A percentile compares a stretch with the other conserved stretches of the same genome.
phyloP scores from a whole-genome alignment of 35 echinoderm and acorn worm species.

The Amphiura filiformis region DNA sequence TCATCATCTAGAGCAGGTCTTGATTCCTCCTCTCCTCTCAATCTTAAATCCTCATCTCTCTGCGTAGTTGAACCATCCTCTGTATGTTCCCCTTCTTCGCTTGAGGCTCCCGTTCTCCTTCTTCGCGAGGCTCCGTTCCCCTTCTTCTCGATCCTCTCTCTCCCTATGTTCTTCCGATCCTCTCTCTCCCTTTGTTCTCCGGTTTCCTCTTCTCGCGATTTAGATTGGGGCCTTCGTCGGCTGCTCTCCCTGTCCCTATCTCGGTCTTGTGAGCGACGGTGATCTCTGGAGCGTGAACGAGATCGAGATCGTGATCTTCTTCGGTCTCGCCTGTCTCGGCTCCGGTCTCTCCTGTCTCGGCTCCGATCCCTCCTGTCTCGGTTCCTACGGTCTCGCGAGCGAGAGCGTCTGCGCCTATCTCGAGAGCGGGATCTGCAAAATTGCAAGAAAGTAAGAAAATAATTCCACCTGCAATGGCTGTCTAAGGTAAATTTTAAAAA shows the following conservation, averaged over 20 bases:
- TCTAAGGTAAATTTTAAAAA: neutral
- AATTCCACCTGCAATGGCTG: conserved; percentile 14
- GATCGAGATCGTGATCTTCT: conserved; percentile 53
- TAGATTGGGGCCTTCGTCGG: conserved; percentile 34
- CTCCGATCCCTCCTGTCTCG: conserved; percentile 20
- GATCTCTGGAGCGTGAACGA: too few relatives aligned
- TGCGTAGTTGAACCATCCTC: neutral
- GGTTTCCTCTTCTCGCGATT: conserved; percentile 19
- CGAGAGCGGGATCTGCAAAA: conserved; percentile 32
- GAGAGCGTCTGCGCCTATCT: conserved; percentile 21
- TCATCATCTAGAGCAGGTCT: neutral
- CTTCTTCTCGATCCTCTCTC: neutral
- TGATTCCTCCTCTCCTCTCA: too few relatives aligned
- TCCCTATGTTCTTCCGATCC: neutral
- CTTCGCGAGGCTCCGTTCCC: too few relatives aligned
- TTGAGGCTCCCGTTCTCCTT: too few relatives aligned
- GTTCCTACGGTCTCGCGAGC: neutral
- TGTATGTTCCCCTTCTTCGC: neutral
- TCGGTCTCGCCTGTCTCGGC: conserved; percentile 16
- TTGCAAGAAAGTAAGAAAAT: too few relatives aligned
- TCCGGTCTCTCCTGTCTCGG: too few relatives aligned
- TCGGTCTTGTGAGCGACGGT: conserved; percentile 5
- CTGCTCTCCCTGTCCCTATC: conserved; percentile 11
- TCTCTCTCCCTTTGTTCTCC: neutral
- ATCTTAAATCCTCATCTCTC: too few relatives aligned